Evolutionary conservation across 2,888 invertebrate genomes (phyloP), one percentile per base, ranked within the genome.

Genomic region (Clanis bilineata): DNA sequence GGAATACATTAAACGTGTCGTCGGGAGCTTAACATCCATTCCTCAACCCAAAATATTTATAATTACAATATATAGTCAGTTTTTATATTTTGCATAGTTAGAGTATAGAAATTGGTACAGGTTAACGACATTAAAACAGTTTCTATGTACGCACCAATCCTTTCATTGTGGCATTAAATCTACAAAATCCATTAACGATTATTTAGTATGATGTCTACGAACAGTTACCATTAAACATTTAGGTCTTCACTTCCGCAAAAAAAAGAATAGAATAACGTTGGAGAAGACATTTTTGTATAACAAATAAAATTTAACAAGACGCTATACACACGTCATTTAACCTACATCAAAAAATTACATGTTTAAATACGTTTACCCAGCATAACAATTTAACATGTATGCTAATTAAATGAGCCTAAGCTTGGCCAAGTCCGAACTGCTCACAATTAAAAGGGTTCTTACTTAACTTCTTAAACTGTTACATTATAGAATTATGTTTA

Each of bases 1-100:
- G 78, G 86, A 84, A 86, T 88, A 86, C 73, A 85, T 86, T 86
- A 85, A 74, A 78, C 73, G 78, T 79, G 83, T 85, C 80, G 73
- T 80, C 76, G 76, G 73, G 70, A 71, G 69, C 69, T 66, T 45
- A 41, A 43, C 12, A 57, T 18, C 15, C 47, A 28, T 6, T 28
- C 32, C 9, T 10, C 32, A 9, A 10, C 32, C 10, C 51, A 10
- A 28, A 32, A 18, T 32, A 18, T 25, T 18, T 44, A 22, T 28
- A 18, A 18, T 28, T 28, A 51, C 45, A 45, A 23, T 23, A 18
- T 7, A 7, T 18, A 15, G 51, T 32, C 15, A 32, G 7, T 51
- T 15, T 51, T 32, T 51, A 51, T 12, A 10, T 15, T 51, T 32
- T 28, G 28, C 32, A 51, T 51, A 32, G 51, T 51, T 51, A 10